Base-by-base conservation (phyloP, 1,140 invertebrate species). In the Gryon sp. region DNA sequence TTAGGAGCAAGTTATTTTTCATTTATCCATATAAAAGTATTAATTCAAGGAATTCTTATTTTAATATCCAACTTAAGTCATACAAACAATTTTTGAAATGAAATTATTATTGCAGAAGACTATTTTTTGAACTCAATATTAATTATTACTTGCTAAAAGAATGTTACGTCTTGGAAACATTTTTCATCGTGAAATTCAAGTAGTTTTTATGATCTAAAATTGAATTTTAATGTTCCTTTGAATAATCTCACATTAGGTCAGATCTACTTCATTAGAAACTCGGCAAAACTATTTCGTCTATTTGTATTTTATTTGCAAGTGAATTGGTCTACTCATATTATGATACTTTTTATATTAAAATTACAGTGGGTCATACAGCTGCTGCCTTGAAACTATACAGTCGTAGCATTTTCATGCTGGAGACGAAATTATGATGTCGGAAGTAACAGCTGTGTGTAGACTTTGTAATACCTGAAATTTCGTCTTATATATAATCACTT, bases 341-440 rank as follows among this genome's bases (percentile, higher is more conserved):
- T 60, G 45, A 59, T 48, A 62, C 57, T 74, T 78, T 78, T 78
- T 78, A 70, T 78, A 69, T 69, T 57, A 73, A 74, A 69, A 78
- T 68, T 69, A 62, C 69, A 59, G 19, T 73, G 20, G 68, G 75
- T 78, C 75, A 73, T 73, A 52, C 75, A 78, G 75, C 68, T 78
- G 76, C 46, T 65, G 19, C 76, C 69, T 30, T 15, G 32, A 68
- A 72, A 78, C 68, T 78, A 72, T 78, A 68, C 43, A 68, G 55
- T 72, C 14, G 24, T 30, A 38, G 57, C 32, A 55, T 73, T 78
- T 70, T 70, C 69, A 45, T 59, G 57, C 57, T 46, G 45, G 40
- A 70, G 76, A 74, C 52, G 45, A 60, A 78, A 78, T 78, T 70
- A 78, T 74, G 65, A 78, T 74, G 69, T 74, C 52, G 30, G 36